These are phyloP conservation scores for Drosophila cardini DNA, from an alignment of 1,140 invertebrate species.

Conservation along the genomic window DNA sequence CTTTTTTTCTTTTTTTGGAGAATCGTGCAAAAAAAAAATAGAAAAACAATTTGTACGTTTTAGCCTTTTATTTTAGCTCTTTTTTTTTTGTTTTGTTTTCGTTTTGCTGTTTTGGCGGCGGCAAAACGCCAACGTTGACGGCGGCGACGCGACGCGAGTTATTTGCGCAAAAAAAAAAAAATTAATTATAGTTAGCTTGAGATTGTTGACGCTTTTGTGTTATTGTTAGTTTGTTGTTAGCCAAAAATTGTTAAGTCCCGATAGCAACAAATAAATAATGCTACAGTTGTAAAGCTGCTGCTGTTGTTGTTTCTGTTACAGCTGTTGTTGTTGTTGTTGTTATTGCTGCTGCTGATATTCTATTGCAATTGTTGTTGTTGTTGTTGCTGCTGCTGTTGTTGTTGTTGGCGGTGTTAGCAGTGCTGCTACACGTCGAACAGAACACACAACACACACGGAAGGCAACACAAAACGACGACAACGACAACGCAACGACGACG, in stretches of 20 bases:
- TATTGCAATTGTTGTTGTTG: slow-evolving; percentile 21
- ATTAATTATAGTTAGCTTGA: not conserved
- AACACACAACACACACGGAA: slow-evolving; percentile 40
- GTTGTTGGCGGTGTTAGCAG: not conserved
- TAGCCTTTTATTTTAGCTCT: slow-evolving; percentile 1
- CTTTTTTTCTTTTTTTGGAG: slow-evolving; percentile 33
- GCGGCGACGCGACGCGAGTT: slow-evolving; percentile 28
- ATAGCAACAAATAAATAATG: slow-evolving; percentile 15
- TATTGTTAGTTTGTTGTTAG: slow-evolving; percentile 10
- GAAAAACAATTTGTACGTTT: slow-evolving; percentile 12
- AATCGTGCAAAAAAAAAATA: slow-evolving; percentile 20
- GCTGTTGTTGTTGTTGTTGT: slow-evolving; percentile 18
- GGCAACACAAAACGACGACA: slow-evolving; percentile 49
- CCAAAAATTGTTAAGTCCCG: not conserved
- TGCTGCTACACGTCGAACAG: slow-evolving; percentile 30
- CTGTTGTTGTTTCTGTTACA: slow-evolving; percentile 11
- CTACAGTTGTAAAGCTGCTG: slow-evolving; percentile 6
- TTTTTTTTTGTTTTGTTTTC: slow-evolving; percentile 6
- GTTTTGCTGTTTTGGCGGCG: slow-evolving; percentile 68
- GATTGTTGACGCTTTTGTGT: slow-evolving; percentile 4
- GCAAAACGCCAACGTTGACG: slow-evolving; percentile 57
- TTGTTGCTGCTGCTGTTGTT: slow-evolving; percentile 24
- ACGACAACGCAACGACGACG: slow-evolving; percentile 46
- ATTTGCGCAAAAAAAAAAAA: not conserved
- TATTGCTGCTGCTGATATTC: slow-evolving; percentile 12